phyloP scores from a whole-genome alignment of 1,140 invertebrate genomes.

The Druon quercuslanigerum region DNA sequence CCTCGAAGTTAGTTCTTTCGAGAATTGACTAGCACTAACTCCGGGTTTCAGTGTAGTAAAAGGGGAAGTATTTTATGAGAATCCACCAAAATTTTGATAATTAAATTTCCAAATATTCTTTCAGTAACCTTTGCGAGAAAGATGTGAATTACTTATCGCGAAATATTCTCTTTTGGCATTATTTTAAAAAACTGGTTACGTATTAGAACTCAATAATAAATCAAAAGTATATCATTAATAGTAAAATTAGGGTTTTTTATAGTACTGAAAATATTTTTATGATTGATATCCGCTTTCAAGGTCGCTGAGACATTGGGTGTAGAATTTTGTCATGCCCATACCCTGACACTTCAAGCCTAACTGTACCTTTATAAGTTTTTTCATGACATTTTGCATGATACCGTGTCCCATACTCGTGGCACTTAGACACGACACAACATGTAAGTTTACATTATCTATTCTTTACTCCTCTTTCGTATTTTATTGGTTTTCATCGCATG shows the following conservation, averaged over 20 bases:
- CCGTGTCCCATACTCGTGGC: slow-evolving; percentile 36
- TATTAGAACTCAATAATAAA: neutral
- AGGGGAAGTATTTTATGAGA: too few relatives aligned
- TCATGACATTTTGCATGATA: slow-evolving; percentile 53
- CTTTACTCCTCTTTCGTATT: slow-evolving; percentile 45
- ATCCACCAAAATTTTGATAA: too few relatives aligned
- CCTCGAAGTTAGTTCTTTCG: too few relatives aligned
- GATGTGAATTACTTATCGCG: too few relatives aligned
- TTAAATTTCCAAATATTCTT: too few relatives aligned
- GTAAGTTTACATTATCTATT: slow-evolving; percentile 38
- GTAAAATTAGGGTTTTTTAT: neutral
- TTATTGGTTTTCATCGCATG: slow-evolving; percentile 28
- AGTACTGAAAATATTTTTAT: neutral
- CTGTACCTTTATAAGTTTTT: slow-evolving; percentile 37
- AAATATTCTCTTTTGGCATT: too few relatives aligned
- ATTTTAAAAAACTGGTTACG: too few relatives aligned
- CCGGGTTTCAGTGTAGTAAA: too few relatives aligned
- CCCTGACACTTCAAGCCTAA: slow-evolving; percentile 65
- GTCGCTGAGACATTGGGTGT: slow-evolving; percentile 75
- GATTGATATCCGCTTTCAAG: slow-evolving; percentile 52
- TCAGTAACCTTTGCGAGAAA: too few relatives aligned
- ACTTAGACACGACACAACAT: slow-evolving; percentile 41
- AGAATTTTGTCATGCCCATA: slow-evolving; percentile 71
- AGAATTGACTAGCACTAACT: too few relatives aligned
- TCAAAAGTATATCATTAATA: neutral